A percentile compares a stretch with the other conserved stretches of the same genome.
Conservation (phyloP, 2,113 vertebrate genomes). For the Anarhynchus alexandrinus region DNA sequence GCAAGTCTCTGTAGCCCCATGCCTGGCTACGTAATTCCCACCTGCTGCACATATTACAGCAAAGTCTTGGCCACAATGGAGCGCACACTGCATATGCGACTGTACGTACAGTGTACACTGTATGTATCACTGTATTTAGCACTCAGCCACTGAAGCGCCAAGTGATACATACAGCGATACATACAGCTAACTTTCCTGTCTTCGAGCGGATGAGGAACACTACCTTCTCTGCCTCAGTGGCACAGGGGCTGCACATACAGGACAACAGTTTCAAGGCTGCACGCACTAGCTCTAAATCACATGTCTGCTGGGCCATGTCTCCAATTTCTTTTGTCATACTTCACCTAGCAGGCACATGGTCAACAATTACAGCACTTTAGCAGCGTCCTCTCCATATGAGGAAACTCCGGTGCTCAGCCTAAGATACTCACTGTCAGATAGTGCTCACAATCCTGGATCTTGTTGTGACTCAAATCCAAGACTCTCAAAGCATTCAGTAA, state of each 20-base stretch:
- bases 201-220: neutral
- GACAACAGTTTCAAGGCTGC: neutral
- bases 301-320: neutral
- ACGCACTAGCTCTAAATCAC: neutral
- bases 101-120: neutral
- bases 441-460: conserved; percentile 84
- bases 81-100: neutral
- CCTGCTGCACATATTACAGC: neutral
- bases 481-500: conserved; percentile 86
- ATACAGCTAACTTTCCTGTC: neutral
- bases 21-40: neutral
- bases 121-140: neutral
- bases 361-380: neutral
- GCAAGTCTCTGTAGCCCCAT: neutral
- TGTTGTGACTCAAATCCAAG: conserved; percentile 94
- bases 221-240: neutral
- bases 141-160: neutral
- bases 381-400: neutral
- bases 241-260: neutral
- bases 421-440: conserved; percentile 77
- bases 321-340: neutral
- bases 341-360: neutral
- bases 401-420: neutral
- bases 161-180: neutral
- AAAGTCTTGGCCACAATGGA: neutral